Conservation (phyloP, 64 coral and sea anemone genomes). For the Montipora sp. region DNA sequence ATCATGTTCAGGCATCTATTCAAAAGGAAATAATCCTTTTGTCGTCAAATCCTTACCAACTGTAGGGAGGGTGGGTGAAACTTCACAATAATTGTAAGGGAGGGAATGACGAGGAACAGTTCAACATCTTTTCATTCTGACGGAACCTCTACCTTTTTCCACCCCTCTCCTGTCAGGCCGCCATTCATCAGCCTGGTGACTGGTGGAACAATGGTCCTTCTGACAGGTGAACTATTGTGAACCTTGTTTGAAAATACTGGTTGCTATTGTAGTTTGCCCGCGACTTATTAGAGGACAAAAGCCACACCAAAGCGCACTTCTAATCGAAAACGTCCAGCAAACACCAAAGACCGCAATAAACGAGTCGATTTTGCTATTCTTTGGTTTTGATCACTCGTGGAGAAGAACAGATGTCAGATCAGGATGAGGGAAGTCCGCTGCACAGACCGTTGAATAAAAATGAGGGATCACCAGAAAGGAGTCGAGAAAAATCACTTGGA, state of each 20-base stretch:
- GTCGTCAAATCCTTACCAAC: no score
- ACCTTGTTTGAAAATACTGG: not conserved
- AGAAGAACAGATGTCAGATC: not conserved
- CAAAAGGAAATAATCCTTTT: no score
- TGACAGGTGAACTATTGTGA: not conserved
- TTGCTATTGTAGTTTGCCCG: not conserved
- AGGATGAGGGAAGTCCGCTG: not conserved
- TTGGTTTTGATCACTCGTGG: not conserved
- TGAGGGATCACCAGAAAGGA: not conserved
- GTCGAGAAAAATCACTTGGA: not conserved
- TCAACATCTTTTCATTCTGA: no score
- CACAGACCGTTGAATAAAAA: not conserved
- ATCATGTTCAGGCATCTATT: no score
- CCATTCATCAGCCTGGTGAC: no score
- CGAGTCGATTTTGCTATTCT: not conserved
- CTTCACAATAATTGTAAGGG: no score
- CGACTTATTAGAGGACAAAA: not conserved
- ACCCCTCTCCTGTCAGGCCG: no score
- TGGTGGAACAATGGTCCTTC: not conserved
- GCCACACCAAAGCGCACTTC: not conserved
- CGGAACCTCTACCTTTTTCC: no score
- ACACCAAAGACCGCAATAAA: not conserved
- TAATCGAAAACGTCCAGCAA: not conserved
- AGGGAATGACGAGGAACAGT: no score
- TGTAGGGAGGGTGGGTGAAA: no score